Evolutionary conservation across 2,888 invertebrate species (phyloP), one percentile per base, ranked within the genome.

Genomic region (Euclidia mi): DNA sequence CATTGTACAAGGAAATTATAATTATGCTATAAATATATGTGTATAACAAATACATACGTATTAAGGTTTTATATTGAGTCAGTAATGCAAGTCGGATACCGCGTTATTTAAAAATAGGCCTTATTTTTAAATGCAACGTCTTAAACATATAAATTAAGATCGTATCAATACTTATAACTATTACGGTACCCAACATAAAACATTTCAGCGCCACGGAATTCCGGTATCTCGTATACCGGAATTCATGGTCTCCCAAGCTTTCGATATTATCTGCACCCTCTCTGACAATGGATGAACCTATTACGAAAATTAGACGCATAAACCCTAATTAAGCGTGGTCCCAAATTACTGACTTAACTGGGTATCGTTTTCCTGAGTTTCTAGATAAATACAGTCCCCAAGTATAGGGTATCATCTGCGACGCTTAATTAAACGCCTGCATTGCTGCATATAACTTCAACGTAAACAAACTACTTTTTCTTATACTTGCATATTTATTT

Each of bases 401-500:
- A n/a, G 17, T n/a, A n/a, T n/a, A 12, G 11, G 15, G 7, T n/a
- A 17, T 34, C 47, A 14, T 38, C 11, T 47, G 32, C 41, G 32
- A 49, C 46, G 52, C 56, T 65, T 56, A 66, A 65, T 58, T 58
- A 55, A 55, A 66, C 38, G 40, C 49, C 40, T 34, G 47, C 55
- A 29, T 25, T 29, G 32, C n/a, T 31, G 48, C 48, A 49, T 55
- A 49, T 63, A 56, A 67, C 31, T 55, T 42, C 20, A 46, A 37
- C 34, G 55, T 42, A 63, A 67, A 67, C 55, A 67, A 57, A 51
- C 57, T 50, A 57, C 57, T n/a, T n/a, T n/a, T n/a, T n/a, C n/a
- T n/a, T n/a, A n/a, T n/a, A n/a, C n/a, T 44, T 48, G 55, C 45
- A 55, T 63, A 66, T 53, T 50, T 63, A 67, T 67, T 67, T 56